phyloP scores from a whole-genome alignment of 2,888 invertebrate species.

The Tenthredo mesomela region DNA sequence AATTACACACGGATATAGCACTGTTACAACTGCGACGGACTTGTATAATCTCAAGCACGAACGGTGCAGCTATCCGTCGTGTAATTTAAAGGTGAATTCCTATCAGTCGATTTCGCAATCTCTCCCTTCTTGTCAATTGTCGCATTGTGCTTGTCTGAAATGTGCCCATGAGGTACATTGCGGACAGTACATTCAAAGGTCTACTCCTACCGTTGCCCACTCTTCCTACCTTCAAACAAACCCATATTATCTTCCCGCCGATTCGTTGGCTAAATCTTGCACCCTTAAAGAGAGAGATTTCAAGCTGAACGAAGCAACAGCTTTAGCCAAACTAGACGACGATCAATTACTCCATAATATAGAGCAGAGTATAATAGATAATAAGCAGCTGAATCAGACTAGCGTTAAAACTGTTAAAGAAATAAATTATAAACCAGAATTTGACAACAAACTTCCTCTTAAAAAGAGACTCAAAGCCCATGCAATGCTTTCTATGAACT shows the following conservation, averaged over 20 bases:
- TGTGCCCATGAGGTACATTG: constrained; percentile 70
- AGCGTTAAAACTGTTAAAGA: constrained; percentile 60
- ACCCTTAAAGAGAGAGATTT: constrained; percentile 65
- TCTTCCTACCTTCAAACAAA: constrained; percentile 66
- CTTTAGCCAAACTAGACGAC: constrained; percentile 63
- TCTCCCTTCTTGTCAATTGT: constrained; percentile 56
- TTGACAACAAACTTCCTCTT: constrained; percentile 70
- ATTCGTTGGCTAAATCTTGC: constrained; percentile 61
- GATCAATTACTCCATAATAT: constrained; percentile 67
- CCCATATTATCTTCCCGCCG: constrained; percentile 68
- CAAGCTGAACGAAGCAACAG: constrained; percentile 60
- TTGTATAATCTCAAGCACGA: constrained; percentile 70
- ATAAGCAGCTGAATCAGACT: constrained; percentile 61
- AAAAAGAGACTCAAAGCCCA: constrained; percentile 72
- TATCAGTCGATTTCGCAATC: constrained; percentile 59
- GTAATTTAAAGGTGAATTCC: constrained; percentile 65
- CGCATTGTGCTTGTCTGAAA: constrained; percentile 67
- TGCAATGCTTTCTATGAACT: constrained; percentile 64
- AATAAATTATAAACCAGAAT: constrained; percentile 62
- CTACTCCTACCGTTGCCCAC: constrained; percentile 64
- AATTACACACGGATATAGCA: constrained; percentile 61
- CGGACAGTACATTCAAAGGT: constrained; percentile 67
- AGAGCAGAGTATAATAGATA: constrained; percentile 61
- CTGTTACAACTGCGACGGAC: constrained; percentile 65
- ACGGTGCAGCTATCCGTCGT: constrained; percentile 67